Evolutionary conservation across 2,888 invertebrate species (phyloP).

Genomic region (Phortica okadai): DNA sequence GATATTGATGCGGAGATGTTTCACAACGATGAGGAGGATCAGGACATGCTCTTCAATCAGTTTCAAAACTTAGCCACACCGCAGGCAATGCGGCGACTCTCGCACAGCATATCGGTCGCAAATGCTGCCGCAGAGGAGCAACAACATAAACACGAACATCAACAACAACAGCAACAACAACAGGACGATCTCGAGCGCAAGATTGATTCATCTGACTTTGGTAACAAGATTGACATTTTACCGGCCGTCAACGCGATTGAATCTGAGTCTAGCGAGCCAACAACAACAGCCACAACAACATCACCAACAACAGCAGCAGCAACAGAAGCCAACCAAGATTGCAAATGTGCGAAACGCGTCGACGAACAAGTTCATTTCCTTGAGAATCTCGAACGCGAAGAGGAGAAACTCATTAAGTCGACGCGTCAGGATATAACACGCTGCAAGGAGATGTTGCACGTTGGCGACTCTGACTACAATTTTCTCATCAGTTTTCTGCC

Average conservation of each 20-base stretch:
- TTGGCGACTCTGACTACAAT: constrained; percentile 72
- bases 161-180: not conserved
- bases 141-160: not conserved
- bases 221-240: no score
- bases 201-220: no score
- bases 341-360: constrained; percentile 63
- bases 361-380: constrained; percentile 69
- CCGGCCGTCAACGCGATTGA: no score
- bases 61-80: constrained; percentile 68
- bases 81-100: constrained; percentile 65
- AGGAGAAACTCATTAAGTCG: constrained; percentile 69
- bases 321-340: constrained; percentile 38
- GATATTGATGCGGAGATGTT: constrained; percentile 9
- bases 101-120: constrained; percentile 61
- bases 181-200: no score
- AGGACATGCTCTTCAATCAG: constrained; percentile 65
- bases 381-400: constrained; percentile 64
- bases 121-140: constrained; percentile 60
- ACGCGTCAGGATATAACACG: constrained; percentile 67
- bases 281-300: not conserved
- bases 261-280: no score
- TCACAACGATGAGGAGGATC: constrained; percentile 46
- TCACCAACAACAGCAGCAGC: not conserved
- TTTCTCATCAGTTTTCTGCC: constrained; percentile 71
- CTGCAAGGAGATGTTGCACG: constrained; percentile 61